Evolutionary conservation across 2,888 invertebrate genomes (phyloP), one percentile per base, ranked within the genome.

Genomic region (Orchestes rusci): DNA sequence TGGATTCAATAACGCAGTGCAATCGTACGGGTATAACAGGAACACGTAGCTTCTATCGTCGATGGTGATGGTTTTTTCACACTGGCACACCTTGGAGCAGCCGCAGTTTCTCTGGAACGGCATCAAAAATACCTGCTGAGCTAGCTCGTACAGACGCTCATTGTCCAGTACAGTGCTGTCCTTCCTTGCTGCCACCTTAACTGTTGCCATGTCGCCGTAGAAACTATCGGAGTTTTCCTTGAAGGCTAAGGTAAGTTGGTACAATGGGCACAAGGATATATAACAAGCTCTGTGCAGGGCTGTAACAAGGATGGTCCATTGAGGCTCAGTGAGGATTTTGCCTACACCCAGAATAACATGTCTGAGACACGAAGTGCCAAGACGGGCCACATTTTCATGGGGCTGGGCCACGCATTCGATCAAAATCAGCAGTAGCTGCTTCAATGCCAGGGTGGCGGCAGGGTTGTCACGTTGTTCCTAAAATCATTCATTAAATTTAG

Each of bases 141-240:
- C 89, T 59, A 95, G 76, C 20, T 91, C 88, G 58, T 87, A 83
- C 30, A 94, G 74, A 53, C 93, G 74, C 27, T 88, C 82, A 59
- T 88, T 83, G 62, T 93, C 92, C 51, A 84, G 82, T 8, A 84
- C 73, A 1, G 87, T 84, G 60, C 88, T 88, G 64, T 94, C 93
- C 46, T 85, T 79, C 34, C 93, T 74, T 0, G 93, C 92, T 1
- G 94, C 94, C 4, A 94, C 93, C 73, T 93, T 93, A 0, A 94
- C 92, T 46, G 90, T 90, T 7, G 87, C 88, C 53, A 84, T 72
- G 66, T 94, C 94, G 0, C 94, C 94, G 65, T 93, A 93, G 68
- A 94, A 95, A 62, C 92, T 93, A 59, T 91, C 88, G 0, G 94
- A 94, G 61, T 90, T 84, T 56, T 86, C 82, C 58, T 89, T 84